Base-by-base conservation (phyloP, 2,797 vertebrate species). In the Rhynchonycteris naso region DNA sequence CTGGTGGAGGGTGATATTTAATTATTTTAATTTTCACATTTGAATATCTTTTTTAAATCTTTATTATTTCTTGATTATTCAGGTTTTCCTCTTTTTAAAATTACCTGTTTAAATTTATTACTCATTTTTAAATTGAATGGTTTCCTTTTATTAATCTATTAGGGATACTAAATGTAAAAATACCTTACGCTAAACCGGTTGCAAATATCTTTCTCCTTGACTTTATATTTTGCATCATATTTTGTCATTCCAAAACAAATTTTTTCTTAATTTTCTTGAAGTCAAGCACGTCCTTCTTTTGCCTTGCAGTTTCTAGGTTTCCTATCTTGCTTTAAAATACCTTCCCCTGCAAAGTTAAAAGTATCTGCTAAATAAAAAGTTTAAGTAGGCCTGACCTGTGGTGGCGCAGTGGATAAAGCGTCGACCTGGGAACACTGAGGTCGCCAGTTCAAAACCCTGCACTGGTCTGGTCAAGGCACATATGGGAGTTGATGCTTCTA, bases 11-110 rank as follows among this genome's bases (percentile, higher is more conserved):
- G 50, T 21, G 22, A 5, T 10, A 50, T 71, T 59, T 86, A n/a
- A 59, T 72, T 47, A 47, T 85, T 43, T 71, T 66, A 58, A 52
- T 78, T 38, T 76, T 16, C 5, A 38, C 14, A 47, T 66, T 38
- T 43, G 26, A 28, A 0, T 63, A 9, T 66, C 35, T 65, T 66
- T 66, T 92, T 54, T 28, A 4, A 35, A 12, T 22, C 18, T 47
- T 72, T 79, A 43, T 59, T 93, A 78, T 75, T 76, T 66, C 81
- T 84, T 24, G 5, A 71, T 81, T 63, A 61, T 71, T 94, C 59
- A 88, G n/a, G 43, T 56, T 72, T 72, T 78, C n/a, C 52, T 66
- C 75, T 66, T 78, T 92, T 84, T 26, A 75, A 50, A 82, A 21
- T 43, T 69, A 50, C 9, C 59, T 65, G 2, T 88, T 94, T 68